These are phyloP conservation scores for Nemotelus pantherinus DNA, from an alignment of 2,888 invertebrate genomes.

Conservation along the genomic window DNA sequence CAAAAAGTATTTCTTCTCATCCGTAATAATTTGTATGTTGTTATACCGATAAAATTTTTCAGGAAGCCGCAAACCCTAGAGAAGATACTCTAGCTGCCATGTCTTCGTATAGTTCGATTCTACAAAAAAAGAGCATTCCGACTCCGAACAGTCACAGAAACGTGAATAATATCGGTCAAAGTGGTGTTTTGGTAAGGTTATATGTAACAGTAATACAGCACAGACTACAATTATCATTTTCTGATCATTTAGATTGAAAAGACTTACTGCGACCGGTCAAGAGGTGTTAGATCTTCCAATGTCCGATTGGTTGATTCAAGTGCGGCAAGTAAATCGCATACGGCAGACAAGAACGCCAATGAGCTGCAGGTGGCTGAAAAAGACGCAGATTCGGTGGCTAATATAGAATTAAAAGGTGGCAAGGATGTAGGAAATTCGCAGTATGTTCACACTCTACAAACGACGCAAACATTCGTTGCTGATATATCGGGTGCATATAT, in stretches of 20 bases:
- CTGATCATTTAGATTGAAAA: slow-evolving; percentile 2
- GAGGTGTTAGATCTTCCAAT: neutral
- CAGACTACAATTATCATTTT: too few relatives aligned
- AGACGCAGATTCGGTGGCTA: neutral
- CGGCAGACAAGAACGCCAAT: too few relatives aligned
- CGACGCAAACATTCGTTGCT: slow-evolving; percentile 18
- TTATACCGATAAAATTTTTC: too few relatives aligned
- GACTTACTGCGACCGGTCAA: slow-evolving; percentile 15
- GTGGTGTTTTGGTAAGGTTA: slow-evolving; percentile 5
- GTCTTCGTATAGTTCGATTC: slow-evolving; percentile 22
- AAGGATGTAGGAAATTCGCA: neutral
- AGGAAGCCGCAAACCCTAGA: too few relatives aligned
- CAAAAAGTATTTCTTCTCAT: too few relatives aligned
- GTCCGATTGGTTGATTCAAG: slow-evolving; percentile 24
- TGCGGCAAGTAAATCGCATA: neutral
- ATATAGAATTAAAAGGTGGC: neutral
- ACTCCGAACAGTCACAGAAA: neutral
- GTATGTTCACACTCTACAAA: neutral
- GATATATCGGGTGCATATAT: neutral
- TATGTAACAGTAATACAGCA: neutral
- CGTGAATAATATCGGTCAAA: neutral
- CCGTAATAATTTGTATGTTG: too few relatives aligned
- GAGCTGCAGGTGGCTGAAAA: neutral
- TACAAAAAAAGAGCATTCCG: slow-evolving; percentile 3
- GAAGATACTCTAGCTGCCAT: neutral